Base-by-base conservation (phyloP, 2,888 invertebrate genomes). In the Alsophila aescularia region DNA sequence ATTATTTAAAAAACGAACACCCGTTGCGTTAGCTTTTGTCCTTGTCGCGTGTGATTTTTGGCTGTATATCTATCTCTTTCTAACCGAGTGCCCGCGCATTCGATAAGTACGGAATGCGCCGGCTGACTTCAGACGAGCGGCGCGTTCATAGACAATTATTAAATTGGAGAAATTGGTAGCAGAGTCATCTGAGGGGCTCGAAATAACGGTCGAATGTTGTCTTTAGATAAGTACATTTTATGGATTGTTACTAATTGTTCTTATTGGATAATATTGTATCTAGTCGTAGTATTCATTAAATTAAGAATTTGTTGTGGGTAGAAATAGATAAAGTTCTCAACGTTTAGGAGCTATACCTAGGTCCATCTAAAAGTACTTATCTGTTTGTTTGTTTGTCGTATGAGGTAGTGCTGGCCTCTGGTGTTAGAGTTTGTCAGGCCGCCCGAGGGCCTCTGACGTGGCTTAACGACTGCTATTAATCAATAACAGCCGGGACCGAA, bases 111-210 rank as follows among this genome's bases (percentile, higher is more conserved):
- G 88, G 90, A 90, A 91, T 90, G 90, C 72, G 88, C 83, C 91
- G 90, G 89, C 88, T 85, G 83, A 88, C 87, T 90, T 90, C 89
- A 90, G 85, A 84, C 85, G 83, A 76, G 77, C 83, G 86, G 85
- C 77, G 85, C 77, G 77, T 80, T 89, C 90, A 90, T 90, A 90
- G 90, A 90, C 85, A 84, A 88, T 89, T n/a, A n/a, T 90, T 89
- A 89, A 90, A 90, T 88, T 87, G 82, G 83, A 88, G 87, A 87
- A 88, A 90, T 90, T 90, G 85, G 86, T 85, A 83, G 82, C 73
- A 69, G 67, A 74, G 81, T 79, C 77, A 27, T 79, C 80, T 80
- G 70, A 73, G 77, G 73, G 81, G 82, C 78, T 79, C 73, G 77
- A 80, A 77, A 74, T 81, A 85, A 83, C 77, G 77, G 79, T 44